These are phyloP conservation scores for Synchiropus splendidus DNA, from an alignment of 2,113 vertebrate genomes.

Conservation along the genomic window DNA sequence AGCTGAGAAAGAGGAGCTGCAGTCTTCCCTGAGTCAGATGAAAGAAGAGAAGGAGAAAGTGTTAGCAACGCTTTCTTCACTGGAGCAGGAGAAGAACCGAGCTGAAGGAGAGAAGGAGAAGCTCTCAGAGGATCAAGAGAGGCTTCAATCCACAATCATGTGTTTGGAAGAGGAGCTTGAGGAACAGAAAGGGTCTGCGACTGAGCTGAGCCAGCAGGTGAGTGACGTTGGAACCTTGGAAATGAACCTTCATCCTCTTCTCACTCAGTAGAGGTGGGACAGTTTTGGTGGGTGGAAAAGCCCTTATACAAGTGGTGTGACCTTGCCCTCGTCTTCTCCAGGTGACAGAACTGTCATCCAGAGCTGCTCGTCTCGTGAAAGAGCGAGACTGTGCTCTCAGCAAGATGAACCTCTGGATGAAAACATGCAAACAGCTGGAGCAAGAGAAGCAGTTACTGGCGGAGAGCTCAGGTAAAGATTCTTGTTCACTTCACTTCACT, in stretches of 20 bases:
- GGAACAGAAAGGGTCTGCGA: constrained; percentile 11
- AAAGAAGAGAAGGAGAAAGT: constrained; percentile 38
- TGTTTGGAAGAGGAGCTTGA: constrained; percentile 37
- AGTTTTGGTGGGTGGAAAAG: too few relatives aligned
- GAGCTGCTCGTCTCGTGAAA: constrained; percentile 58
- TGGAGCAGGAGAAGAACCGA: constrained; percentile 50
- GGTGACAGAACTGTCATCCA: constrained; percentile 53
- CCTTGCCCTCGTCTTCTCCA: constrained; percentile 15
- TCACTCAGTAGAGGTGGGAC: neutral
- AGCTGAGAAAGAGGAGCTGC: constrained; percentile 23
- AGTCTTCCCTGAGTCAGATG: constrained; percentile 13
- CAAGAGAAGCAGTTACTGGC: constrained; percentile 71
- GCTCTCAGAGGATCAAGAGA: constrained; percentile 20
- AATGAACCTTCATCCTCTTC: neutral
- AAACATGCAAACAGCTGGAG: constrained; percentile 77
- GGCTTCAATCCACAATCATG: constrained; percentile 18
- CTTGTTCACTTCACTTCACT: neutral
- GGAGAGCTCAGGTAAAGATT: constrained; percentile 39
- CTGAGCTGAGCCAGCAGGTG: constrained; percentile 40
- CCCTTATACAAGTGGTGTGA: neutral
- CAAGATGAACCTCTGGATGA: constrained; percentile 74
- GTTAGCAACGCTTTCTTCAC: constrained; percentile 23
- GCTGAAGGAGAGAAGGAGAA: constrained; percentile 45
- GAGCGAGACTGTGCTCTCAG: constrained; percentile 64
- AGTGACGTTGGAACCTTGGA: neutral